phyloP scores from a whole-genome alignment of 2,888 invertebrate species.

The Tenthredo distinguenda region DNA sequence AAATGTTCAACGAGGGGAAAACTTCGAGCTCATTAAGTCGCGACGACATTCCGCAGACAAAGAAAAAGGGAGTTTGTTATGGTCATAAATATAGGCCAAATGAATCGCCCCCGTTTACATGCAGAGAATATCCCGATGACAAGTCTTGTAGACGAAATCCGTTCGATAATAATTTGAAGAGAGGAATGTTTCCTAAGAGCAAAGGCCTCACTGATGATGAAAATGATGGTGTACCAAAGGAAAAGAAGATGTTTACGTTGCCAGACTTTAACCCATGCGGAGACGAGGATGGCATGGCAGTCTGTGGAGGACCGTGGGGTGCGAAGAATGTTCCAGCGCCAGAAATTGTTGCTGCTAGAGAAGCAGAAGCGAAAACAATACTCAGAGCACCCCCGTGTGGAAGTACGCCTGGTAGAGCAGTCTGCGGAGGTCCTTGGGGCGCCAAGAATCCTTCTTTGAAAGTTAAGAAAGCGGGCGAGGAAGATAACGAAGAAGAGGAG shows the following conservation, averaged over 20 bases:
- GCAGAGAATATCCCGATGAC: slow-evolving; percentile 61
- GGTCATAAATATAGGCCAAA: slow-evolving; percentile 67
- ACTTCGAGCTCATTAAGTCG: slow-evolving; percentile 55
- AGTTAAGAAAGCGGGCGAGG: slow-evolving; percentile 56
- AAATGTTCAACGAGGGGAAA: slow-evolving; percentile 60
- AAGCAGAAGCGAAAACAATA: slow-evolving; percentile 59
- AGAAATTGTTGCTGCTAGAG: slow-evolving; percentile 61
- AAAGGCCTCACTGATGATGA: slow-evolving; percentile 6
- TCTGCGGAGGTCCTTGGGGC: slow-evolving; percentile 65
- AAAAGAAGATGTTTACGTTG: slow-evolving; percentile 64
- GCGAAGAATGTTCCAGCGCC: slow-evolving; percentile 61
- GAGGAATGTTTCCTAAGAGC: slow-evolving; percentile 47
- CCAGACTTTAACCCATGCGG: slow-evolving; percentile 66
- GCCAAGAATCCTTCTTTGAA: slow-evolving; percentile 58
- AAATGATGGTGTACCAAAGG: slow-evolving; percentile 15
- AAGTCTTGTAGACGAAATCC: slow-evolving; percentile 62
- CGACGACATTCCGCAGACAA: slow-evolving; percentile 66
- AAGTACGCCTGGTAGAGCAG: slow-evolving; percentile 63
- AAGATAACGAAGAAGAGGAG: slow-evolving; percentile 59
- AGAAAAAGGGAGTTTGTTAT: slow-evolving; percentile 62
- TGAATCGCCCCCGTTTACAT: slow-evolving; percentile 61
- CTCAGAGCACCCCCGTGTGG: slow-evolving; percentile 65
- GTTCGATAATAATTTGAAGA: slow-evolving; percentile 58
- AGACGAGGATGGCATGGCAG: slow-evolving; percentile 65
- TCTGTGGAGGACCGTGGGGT: slow-evolving; percentile 67